Conservation (phyloP, 2,888 invertebrate genomes). For the Dione vanillae region DNA sequence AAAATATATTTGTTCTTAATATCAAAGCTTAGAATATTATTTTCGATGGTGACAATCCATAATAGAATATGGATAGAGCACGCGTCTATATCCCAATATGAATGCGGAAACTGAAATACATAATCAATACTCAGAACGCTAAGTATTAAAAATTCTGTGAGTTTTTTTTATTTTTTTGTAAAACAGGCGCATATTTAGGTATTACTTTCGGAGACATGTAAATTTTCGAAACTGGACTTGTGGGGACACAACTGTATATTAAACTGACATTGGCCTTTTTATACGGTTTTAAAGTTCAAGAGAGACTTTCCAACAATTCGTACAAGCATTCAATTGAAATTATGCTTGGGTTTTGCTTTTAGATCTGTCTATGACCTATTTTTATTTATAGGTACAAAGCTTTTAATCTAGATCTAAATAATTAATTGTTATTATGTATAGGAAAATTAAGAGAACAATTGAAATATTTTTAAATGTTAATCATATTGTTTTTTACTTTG, state of each 20-base stretch:
- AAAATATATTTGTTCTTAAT: slow-evolving; percentile 3
- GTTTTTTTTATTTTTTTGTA: slow-evolving; percentile 32
- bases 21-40: not conserved
- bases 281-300: slow-evolving; percentile 19
- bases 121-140: slow-evolving; percentile 30
- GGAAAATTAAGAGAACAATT: not conserved
- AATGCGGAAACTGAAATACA: slow-evolving; percentile 33
- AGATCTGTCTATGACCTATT: not conserved
- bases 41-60: slow-evolving; percentile 20
- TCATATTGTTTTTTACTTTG: not conserved
- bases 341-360: slow-evolving; percentile 5
- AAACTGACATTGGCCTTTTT: slow-evolving; percentile 31
- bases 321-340: not conserved
- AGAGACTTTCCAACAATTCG: slow-evolving; percentile 3
- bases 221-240: slow-evolving; percentile 19
- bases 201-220: slow-evolving; percentile 21
- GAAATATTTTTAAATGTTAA: not conserved
- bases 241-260: slow-evolving; percentile 24
- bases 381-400: not conserved
- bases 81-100: slow-evolving; percentile 26
- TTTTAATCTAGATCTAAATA: not conserved
- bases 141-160: slow-evolving; percentile 34
- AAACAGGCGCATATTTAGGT: not conserved
- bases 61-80: slow-evolving; percentile 19
- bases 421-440: not conserved